These are phyloP conservation scores for Amblyraja radiata DNA, from an alignment of 2,797 vertebrate genomes.

Conservation along the genomic window DNA sequence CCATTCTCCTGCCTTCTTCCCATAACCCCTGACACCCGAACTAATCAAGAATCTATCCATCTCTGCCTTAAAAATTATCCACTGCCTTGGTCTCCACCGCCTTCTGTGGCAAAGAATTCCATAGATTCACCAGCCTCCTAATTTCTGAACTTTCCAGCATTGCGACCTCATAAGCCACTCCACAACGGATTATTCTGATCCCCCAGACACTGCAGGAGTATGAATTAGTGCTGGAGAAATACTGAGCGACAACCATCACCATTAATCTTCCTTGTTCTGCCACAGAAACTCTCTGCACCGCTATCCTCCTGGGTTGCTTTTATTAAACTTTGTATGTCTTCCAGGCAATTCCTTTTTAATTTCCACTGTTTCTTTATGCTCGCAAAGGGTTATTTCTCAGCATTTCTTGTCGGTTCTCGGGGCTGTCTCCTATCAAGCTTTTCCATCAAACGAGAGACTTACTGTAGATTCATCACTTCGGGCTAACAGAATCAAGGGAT, in stretches of 20 bases:
- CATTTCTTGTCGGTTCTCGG: not conserved
- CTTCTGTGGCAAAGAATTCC: too few species aligned
- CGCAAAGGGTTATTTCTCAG: not conserved
- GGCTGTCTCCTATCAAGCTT: not conserved
- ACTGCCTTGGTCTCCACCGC: too few species aligned
- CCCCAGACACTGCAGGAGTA: not conserved
- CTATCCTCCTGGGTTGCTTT: not conserved
- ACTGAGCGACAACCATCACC: not conserved
- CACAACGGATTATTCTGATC: not conserved
- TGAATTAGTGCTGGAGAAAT: not conserved
- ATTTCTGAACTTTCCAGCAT: not conserved
- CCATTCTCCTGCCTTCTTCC: too few species aligned
- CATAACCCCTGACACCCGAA: too few species aligned
- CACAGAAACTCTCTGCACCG: not conserved
- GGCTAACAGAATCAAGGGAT: too few species aligned
- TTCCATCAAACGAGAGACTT: constrained; percentile 4
- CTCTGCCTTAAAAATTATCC: too few species aligned
- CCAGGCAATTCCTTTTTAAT: constrained; percentile 26
- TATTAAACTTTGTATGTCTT: not conserved
- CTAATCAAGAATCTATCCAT: too few species aligned
- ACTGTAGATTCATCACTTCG: too few species aligned
- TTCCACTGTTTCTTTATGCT: not conserved
- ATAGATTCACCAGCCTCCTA: not conserved
- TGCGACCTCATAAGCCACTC: not conserved
- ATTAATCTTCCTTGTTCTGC: constrained; percentile 3